Evolutionary conservation across 1,140 invertebrate genomes (phyloP), one percentile per base, ranked within the genome.

Genomic region (Augochlora pura): DNA sequence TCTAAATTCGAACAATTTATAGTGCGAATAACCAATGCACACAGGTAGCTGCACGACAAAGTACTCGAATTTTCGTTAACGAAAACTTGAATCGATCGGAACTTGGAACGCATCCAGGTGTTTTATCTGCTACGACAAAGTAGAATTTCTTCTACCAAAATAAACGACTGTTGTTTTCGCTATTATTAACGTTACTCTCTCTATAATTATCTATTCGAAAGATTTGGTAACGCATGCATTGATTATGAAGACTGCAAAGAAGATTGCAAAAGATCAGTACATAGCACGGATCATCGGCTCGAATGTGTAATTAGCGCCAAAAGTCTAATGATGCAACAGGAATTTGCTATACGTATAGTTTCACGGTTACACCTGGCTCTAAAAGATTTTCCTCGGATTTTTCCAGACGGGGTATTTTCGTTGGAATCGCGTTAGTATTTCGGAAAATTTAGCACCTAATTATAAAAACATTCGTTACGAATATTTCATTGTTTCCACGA

Each of bases 1-100:
- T 64, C 46, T 78, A 78, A 78, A 72, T 57, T 72, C 23, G 60
- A 49, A 42, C 69, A 60, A 72, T 78, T 46, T 72, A 72, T 78
- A 72, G 21, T 27, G 39, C 49, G 14, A 14, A 32, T 16, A 52
- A 7, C 49, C 16, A 52, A 52, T 12, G 42, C 42, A 12, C 10
- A n/a, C 5, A n/a, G 21, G 9, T 5, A 10, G 1, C 6, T 38
- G 63, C 14, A 2, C 7, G 0, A n/a, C n/a, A 25, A 66, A 64
- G 63, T 23, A 42, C 10, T 65, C 21, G 38, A 62, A 38, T 27
- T 4, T 27, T 32, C 6, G 16, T 6, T 18, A 21, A 38, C 18
- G 5, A 38, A 63, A 38, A 38, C 38, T 32, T 38, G 21, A 2
- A 14, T 62, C 27, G 16, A 62, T 38, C 5, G 8, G 25, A 18